These are phyloP conservation scores for Cryptotermes secundus DNA, from an alignment of 1,140 invertebrate genomes.

Conservation along the genomic window DNA sequence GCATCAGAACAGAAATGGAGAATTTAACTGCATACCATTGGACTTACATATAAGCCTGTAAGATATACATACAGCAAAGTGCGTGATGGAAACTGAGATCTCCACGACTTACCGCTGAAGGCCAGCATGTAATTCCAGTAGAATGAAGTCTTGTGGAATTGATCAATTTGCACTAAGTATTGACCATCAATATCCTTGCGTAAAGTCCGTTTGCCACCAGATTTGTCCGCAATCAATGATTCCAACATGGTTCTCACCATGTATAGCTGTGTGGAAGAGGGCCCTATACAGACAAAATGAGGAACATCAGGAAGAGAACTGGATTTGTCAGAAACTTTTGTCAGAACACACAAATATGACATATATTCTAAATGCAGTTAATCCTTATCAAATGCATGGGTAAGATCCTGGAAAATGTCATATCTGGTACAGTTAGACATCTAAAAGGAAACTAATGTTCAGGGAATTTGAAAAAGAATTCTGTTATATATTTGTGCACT, in stretches of 20 bases:
- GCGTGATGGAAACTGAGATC: not conserved
- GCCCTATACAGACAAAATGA: conserved; percentile 55
- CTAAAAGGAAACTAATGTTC: not conserved
- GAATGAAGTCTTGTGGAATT: conserved; percentile 95
- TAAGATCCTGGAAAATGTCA: not conserved
- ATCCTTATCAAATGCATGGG: not conserved
- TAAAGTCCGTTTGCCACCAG: conserved; percentile 89
- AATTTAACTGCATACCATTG: too few relatives aligned
- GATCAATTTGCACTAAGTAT: conserved; percentile 88
- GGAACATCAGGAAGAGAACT: not conserved
- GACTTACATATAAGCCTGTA: too few relatives aligned
- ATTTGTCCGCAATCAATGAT: conserved; percentile 95
- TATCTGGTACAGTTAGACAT: not conserved
- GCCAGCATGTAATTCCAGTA: conserved; percentile 95
- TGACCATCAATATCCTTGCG: conserved; percentile 95
- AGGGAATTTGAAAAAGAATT: not conserved
- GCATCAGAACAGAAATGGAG: too few relatives aligned
- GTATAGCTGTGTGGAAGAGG: conserved; percentile 92
- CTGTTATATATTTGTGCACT: not conserved
- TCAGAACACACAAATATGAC: not conserved
- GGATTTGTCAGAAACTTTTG: not conserved
- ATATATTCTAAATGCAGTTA: not conserved
- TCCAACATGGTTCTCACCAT: conserved; percentile 99
- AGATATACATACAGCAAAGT: too few relatives aligned
- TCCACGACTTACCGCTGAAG: conserved; percentile 70